Evolutionary conservation across 2,888 invertebrate genomes (phyloP), one percentile per base, ranked within the genome.

Genomic region (Watsonalla binaria): DNA sequence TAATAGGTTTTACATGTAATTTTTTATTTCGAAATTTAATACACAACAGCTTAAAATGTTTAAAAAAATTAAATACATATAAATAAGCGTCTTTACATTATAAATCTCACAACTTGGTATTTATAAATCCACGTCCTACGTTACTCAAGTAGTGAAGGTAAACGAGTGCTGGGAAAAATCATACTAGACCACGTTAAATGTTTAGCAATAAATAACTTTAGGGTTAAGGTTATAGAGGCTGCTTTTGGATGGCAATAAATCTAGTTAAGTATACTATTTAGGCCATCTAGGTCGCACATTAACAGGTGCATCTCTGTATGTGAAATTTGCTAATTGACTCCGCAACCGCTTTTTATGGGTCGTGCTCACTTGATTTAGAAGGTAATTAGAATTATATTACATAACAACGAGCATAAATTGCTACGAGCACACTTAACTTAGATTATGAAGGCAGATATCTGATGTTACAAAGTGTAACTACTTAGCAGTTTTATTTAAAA

Each of bases 301-400:
- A 54, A 53, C 56, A 60, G 55, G 60, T 62, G 62, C 39, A 62
- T 60, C 62, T 58, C 58, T 54, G 49, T 37, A 56, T 54, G 49
- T 51, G 39, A 56, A 59, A 54, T 56, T 56, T 6, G 55, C 51
- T 48, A 48, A 48, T 42, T 42, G 48, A 14, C 48, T 48, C 35
- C 8, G 11, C 8, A 8, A 37, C 33, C 9, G 37, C 37, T 49
- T 49, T 49, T 48, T 37, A 11, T 49, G 49, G 13, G 49, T 34
- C 34, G 49, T 37, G 39, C 37, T 37, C 9, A 5, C 5, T 11
- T 4, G 42, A 37, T 37, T 42, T 11, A 42, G 42, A 11, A 42
- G 24, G 24, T 24, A 24, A 24, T 11, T 11, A 42, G 11, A 58
- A 55, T 52, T 45, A 24, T 53, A 24, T 24, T 24, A 24, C 24